Base-by-base conservation (phyloP, 2,113 vertebrate genomes). In the Clarias batrachus region DNA sequence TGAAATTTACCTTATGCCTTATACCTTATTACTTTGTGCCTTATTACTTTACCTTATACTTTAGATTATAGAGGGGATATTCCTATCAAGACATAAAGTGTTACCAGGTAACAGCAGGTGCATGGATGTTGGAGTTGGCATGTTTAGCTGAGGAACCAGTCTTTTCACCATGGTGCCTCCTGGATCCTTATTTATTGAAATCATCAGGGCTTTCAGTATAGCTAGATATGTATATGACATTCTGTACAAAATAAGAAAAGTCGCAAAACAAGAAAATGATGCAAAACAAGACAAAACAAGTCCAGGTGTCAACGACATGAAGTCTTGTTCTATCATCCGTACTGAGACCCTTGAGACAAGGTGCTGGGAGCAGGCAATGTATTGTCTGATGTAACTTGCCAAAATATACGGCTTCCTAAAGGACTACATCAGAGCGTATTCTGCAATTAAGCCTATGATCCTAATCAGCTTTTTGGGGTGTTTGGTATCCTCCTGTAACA, bases 111-210 rank as follows among this genome's bases (percentile, higher is more conserved):
- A 66, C 63, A 68, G n/a, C 25, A 83, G 25, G 25, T 81, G 60
- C 48, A 48, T 48, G 23, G 11, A 62, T 62, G 37, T 25, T 62
- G 37, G 33, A 81, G 16, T 52, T 65, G 81, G 81, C 62, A 52
- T 82, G 37, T 63, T 82, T 82, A 82, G 13, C 41, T 63, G 13
- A 63, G 8, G 33, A 37, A 65, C 59, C 23, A 62, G 41, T 60
- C 19, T 11, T 62, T 66, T 37, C 4, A 17, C 23, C 59, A 41
- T 62, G 30, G 30, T 70, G 54, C 21, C 30, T 66, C 27, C 70
- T 78, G 10, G 41, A 66, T 25, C n/a, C 73, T 66, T 59, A 65
- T 56, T 65, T 77, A n/a, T 78, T 66, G 48, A 78, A 71, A 59
- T 71, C 19, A 25, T 33, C 16, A 86, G 48, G 52, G 52, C 19